Percentiles rank a stretch among this genome's conserved stretches.
Evolutionary conservation across 1,140 invertebrate genomes (phyloP).

Genomic region (Drosophila ananassae): DNA sequence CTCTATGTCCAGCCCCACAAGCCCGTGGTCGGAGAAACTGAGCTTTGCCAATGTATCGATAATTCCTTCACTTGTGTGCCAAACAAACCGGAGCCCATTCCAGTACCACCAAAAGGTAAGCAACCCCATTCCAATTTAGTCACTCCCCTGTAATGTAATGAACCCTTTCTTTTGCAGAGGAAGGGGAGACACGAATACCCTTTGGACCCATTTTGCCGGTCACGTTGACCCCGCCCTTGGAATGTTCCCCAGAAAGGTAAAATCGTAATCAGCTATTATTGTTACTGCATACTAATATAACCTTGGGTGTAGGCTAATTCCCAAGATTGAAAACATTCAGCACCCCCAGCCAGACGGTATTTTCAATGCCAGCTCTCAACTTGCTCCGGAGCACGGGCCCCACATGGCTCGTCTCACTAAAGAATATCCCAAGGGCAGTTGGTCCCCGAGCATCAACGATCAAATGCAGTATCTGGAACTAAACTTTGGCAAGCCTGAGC

Average conservation of each 20-base stretch:
- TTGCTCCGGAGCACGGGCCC: conserved; percentile 84
- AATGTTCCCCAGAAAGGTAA: conserved; percentile 85
- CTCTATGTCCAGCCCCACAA: conserved; percentile 85
- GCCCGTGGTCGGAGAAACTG: conserved; percentile 68
- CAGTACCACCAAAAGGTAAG: neutral
- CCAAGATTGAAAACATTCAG: conserved; percentile 85
- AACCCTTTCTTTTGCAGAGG: neutral
- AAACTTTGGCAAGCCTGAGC: conserved; percentile 86
- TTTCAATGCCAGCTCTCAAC: conserved; percentile 86
- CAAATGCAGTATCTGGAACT: conserved; percentile 89
- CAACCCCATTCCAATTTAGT: too few relatives aligned
- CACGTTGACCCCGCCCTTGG: conserved; percentile 85
- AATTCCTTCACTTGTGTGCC: conserved; percentile 88
- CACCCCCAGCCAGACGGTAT: conserved; percentile 85
- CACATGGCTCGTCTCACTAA: conserved; percentile 85
- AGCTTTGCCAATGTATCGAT: conserved; percentile 90
- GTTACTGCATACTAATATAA: neutral
- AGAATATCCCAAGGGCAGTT: conserved; percentile 85
- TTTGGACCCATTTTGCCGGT: conserved; percentile 78
- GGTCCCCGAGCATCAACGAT: conserved; percentile 87
- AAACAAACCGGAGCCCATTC: conserved; percentile 78
- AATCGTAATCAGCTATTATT: neutral
- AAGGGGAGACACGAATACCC: neutral
- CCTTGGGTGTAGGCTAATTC: conserved; percentile 82
- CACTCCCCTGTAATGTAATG: neutral